phyloP scores from a whole-genome alignment of 2,113 vertebrate genomes.

The Entosphenus tridentatus region DNA sequence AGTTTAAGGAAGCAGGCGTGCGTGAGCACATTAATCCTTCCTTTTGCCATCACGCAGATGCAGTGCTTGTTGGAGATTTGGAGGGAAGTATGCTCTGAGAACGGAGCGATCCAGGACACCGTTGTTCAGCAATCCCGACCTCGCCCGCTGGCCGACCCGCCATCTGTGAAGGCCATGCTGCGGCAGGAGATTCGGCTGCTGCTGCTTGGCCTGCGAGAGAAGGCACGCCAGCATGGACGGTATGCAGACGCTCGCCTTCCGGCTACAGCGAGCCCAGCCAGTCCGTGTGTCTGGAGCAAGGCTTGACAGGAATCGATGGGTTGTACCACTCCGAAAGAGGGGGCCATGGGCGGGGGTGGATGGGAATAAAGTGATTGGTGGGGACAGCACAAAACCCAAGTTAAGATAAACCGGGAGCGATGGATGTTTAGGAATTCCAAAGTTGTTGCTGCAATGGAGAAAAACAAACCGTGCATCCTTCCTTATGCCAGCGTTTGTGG shows the following conservation, averaged over 20 bases:
- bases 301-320: constrained; percentile 13
- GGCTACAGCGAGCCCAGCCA: constrained; percentile 4
- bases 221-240: constrained; percentile 17
- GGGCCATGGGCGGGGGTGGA: no score
- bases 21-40: no score
- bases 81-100: constrained; percentile 14
- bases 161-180: constrained; percentile 35
- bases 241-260: constrained; percentile 9
- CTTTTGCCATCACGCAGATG: constrained; percentile 18
- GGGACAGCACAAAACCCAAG: no score
- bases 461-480: no score
- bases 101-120: constrained; percentile 1
- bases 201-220: constrained; percentile 24
- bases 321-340: no score
- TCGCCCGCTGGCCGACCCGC: constrained; percentile 31
- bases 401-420: no score
- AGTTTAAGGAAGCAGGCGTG: no score
- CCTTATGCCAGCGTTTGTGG: no score
- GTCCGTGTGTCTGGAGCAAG: constrained; percentile 15
- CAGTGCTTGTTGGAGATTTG: constrained; percentile 26
- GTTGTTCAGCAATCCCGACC: constrained; percentile 8
- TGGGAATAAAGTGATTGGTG: no score
- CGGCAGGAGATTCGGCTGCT: constrained; percentile 45
- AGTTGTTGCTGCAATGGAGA: no score
- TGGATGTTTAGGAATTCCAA: no score